A percentile compares a stretch with the other conserved stretches of the same genome.
Conservation (phyloP, 1,140 invertebrate genomes). For the Armadillidium nasatum region DNA sequence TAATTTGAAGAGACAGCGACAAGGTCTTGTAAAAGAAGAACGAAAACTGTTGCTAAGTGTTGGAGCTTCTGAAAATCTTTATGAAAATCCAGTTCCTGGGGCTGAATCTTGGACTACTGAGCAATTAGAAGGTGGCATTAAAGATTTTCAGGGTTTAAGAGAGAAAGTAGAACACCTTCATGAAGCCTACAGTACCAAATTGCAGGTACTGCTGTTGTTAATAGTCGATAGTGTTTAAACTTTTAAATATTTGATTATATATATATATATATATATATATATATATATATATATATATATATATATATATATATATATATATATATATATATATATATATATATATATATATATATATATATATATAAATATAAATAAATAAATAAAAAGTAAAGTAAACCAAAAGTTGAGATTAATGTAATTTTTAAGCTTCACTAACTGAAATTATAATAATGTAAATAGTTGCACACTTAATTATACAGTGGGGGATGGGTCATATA, state of each 20-base stretch:
- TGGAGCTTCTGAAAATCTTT: background rate
- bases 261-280: background rate
- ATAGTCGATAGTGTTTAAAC: background rate
- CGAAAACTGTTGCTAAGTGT: constrained; percentile 7
- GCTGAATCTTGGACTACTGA: constrained; percentile 30
- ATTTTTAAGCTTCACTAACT: too few species aligned
- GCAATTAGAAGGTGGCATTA: constrained; percentile 26
- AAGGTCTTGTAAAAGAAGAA: constrained; percentile 34
- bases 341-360: too few species aligned
- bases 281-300: background rate
- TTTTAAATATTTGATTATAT: background rate
- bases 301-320: background rate
- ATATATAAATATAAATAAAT: too few species aligned
- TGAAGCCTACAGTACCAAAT: constrained; percentile 26
- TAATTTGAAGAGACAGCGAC: constrained; percentile 37
- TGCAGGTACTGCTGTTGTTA: constrained; percentile 17
- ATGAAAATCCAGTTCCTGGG: constrained; percentile 38
- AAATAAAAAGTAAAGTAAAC: too few species aligned
- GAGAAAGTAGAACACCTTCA: constrained; percentile 35
- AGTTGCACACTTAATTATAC: too few species aligned
- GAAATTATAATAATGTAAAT: too few species aligned
- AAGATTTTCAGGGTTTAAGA: constrained; percentile 33
- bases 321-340: background rate
- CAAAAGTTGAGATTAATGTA: too few species aligned
- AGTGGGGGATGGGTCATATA: too few species aligned